A percentile compares a stretch with the other conserved stretches of the same genome.
phyloP scores from a whole-genome alignment of 2,113 vertebrate species.

The Leiothrix lutea region DNA sequence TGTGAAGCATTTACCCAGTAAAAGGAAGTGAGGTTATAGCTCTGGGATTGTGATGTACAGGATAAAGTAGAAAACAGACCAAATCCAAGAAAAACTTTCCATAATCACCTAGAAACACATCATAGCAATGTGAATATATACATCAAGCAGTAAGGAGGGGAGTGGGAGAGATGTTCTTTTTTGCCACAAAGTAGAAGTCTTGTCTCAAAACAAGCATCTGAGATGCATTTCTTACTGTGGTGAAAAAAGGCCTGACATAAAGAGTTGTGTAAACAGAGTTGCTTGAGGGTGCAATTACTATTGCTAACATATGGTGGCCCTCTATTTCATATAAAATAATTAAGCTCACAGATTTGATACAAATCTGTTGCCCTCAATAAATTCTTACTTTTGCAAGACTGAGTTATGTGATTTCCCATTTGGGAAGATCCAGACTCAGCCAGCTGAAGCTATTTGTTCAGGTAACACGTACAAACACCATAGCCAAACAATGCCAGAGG shows the following conservation, averaged over 20 bases:
- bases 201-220: not conserved
- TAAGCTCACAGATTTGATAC: not conserved
- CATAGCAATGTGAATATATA: not conserved
- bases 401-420: not conserved
- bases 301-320: not conserved
- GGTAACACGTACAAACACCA: not conserved
- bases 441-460: not conserved
- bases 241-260: not conserved
- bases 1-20: not conserved
- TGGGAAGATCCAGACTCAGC: not conserved
- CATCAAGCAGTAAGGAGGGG: not conserved
- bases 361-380: not conserved
- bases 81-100: not conserved
- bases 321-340: constrained; percentile 2
- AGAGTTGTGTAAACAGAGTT: not conserved
- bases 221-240: not conserved
- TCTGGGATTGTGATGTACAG: not conserved
- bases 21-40: not conserved
- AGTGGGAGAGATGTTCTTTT: fast-evolving
- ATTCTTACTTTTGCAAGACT: not conserved
- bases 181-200: not conserved
- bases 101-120: not conserved
- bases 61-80: not conserved
- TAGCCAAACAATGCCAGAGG: not conserved
- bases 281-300: not conserved